A percentile compares a stretch with the other conserved stretches of the same genome.
These are phyloP conservation scores for Arctocebus calabarensis DNA, from an alignment of 2,797 vertebrate species.

Conservation along the genomic window DNA sequence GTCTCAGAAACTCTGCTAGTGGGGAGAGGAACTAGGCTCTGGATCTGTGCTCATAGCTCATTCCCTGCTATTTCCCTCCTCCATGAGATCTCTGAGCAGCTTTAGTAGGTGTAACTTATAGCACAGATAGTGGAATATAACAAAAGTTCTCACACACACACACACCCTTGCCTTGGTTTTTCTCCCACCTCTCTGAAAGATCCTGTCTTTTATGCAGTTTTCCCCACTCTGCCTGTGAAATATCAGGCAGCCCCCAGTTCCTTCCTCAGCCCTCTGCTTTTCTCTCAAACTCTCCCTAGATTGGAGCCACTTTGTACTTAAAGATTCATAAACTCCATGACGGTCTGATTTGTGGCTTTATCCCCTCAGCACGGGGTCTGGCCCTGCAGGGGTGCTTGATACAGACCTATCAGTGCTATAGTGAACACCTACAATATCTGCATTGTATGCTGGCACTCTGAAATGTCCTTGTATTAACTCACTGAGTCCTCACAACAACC, in stretches of 20 bases:
- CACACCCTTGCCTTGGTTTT: neutral
- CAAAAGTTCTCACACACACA: neutral
- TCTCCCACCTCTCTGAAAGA: neutral
- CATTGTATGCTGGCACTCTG: neutral
- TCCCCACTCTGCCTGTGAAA: neutral
- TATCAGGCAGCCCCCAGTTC: neutral
- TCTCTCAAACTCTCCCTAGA: constrained; percentile 37
- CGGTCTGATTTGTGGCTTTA: neutral
- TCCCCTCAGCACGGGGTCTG: neutral
- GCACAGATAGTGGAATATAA: neutral
- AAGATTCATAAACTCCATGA: neutral
- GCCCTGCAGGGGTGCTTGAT: neutral
- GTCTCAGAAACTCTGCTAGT: neutral
- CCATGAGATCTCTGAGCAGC: neutral
- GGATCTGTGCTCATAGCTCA: neutral
- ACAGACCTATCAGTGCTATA: neutral
- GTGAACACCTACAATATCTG: neutral
- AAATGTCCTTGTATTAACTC: neutral
- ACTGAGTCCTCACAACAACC: neutral
- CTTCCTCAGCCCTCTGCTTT: neutral
- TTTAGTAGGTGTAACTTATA: neutral
- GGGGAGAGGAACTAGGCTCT: neutral
- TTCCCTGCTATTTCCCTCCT: neutral
- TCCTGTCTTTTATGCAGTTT: neutral
- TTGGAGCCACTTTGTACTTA: neutral